phyloP scores from a whole-genome alignment of 2,113 vertebrate species.

The Microtus oregoni region DNA sequence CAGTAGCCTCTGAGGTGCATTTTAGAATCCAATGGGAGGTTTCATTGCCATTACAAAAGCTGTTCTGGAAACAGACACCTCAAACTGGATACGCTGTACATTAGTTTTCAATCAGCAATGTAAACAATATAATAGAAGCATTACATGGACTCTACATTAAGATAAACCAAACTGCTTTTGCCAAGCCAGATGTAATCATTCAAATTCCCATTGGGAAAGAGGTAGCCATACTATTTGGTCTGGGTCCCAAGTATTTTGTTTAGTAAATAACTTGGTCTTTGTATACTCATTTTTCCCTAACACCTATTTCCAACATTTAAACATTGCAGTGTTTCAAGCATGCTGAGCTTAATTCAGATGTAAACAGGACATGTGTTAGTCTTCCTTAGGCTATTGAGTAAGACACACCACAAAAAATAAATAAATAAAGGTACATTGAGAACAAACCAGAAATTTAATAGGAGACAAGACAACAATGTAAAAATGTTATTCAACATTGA shows the following conservation, averaged over 20 bases:
- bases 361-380: slow-evolving; percentile 80
- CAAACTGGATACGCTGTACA: slow-evolving; percentile 63
- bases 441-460: slow-evolving; percentile 27
- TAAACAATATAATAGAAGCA: slow-evolving; percentile 83
- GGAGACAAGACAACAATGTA: slow-evolving; percentile 1
- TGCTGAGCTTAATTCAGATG: slow-evolving; percentile 76
- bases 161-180: slow-evolving; percentile 84
- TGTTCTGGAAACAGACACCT: slow-evolving; percentile 71
- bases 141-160: slow-evolving; percentile 81
- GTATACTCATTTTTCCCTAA: slow-evolving; percentile 78
- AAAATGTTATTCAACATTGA: slow-evolving; percentile 37
- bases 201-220: slow-evolving; percentile 72
- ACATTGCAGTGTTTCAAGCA: slow-evolving; percentile 78
- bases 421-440: background rate
- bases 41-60: slow-evolving; percentile 57
- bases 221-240: slow-evolving; percentile 80
- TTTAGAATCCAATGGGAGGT: slow-evolving; percentile 40
- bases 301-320: slow-evolving; percentile 84
- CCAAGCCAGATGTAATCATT: slow-evolving; percentile 86
- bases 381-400: slow-evolving; percentile 78
- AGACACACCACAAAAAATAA: slow-evolving; percentile 50
- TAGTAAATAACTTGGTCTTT: slow-evolving; percentile 82
- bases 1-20: background rate
- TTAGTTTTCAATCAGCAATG: slow-evolving; percentile 84
- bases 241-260: slow-evolving; percentile 75